Conservation (phyloP, 2,888 invertebrate species). For the Drosophila hamatofila region DNA sequence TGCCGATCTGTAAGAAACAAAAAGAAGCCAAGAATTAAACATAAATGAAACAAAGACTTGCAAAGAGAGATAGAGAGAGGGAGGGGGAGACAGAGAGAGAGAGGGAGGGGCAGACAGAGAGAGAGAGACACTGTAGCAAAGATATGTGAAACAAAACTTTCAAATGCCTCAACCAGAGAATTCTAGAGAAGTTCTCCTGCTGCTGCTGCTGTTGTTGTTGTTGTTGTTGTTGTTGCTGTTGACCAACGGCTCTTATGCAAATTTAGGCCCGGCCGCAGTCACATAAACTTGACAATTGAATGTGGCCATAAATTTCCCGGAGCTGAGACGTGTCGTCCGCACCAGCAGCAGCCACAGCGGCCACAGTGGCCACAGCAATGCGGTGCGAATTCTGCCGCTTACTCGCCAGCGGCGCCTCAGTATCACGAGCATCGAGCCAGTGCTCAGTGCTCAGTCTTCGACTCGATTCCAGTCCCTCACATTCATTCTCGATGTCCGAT, state of each 20-base stretch:
- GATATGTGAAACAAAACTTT: conserved; percentile 48
- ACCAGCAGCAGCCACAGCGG: conserved; percentile 12
- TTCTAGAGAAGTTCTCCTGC: conserved; percentile 62
- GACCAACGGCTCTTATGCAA: conserved; percentile 70
- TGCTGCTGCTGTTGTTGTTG: conserved; percentile 23
- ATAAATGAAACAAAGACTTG: conserved; percentile 21
- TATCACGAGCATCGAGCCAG: conserved; percentile 60
- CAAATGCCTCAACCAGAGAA: conserved; percentile 62
- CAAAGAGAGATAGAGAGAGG: conserved; percentile 6
- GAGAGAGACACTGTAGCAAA: conserved; percentile 33
- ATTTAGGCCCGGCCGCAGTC: conserved; percentile 64
- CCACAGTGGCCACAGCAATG: conserved; percentile 56
- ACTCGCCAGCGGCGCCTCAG: conserved; percentile 71
- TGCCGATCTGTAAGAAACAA: conserved; percentile 58
- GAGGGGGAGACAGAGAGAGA: not conserved
- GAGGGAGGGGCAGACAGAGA: not conserved
- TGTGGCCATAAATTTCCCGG: conserved; percentile 83
- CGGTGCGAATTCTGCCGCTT: conserved; percentile 69
- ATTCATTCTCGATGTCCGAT: conserved; percentile 22
- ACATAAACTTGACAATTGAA: conserved; percentile 83
- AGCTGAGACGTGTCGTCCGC: conserved; percentile 50
- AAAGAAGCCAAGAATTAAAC: conserved; percentile 15
- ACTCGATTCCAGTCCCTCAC: conserved; percentile 21
- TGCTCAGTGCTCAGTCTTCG: conserved; percentile 21
- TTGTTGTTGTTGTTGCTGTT: conserved; percentile 2